phyloP scores from a whole-genome alignment of 2,113 vertebrate species.

The Oxyura jamaicensis region DNA sequence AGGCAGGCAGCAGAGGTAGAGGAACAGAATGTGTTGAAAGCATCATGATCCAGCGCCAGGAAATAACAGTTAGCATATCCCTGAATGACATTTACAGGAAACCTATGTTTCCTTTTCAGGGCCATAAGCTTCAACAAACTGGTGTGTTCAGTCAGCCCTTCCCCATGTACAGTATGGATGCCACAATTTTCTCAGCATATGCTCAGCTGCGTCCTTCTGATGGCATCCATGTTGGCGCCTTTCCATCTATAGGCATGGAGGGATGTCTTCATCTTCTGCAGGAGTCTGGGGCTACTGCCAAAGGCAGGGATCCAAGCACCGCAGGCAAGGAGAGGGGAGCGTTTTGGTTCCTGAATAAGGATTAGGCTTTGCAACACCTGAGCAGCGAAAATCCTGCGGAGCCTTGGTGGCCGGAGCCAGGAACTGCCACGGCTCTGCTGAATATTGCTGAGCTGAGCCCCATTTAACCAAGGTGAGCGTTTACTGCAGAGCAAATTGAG shows the following conservation, averaged over 20 bases:
- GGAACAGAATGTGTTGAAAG: conserved; percentile 63
- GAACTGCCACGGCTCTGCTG: conserved; percentile 43
- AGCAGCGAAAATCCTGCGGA: conserved; percentile 75
- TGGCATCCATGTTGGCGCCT: conserved; percentile 69
- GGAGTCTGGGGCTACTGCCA: conserved; percentile 78
- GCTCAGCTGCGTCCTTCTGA: conserved; percentile 73
- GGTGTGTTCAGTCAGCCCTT: conserved; percentile 62
- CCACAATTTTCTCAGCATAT: conserved; percentile 78
- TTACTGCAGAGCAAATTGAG: conserved; percentile 51
- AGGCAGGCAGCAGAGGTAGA: conserved; percentile 65
- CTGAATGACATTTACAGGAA: conserved; percentile 72
- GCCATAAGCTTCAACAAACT: conserved; percentile 64
- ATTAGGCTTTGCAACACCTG: conserved; percentile 75
- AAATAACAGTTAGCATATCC: conserved; percentile 69
- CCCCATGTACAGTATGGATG: conserved; percentile 65
- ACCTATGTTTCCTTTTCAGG: conserved; percentile 70
- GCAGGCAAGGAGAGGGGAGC: conserved; percentile 71
- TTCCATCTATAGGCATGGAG: conserved; percentile 75
- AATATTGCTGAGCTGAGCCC: conserved; percentile 51
- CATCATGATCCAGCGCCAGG: conserved; percentile 70
- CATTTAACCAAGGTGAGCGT: conserved; percentile 49
- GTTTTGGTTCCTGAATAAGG: conserved; percentile 75
- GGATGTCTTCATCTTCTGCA: conserved; percentile 78
- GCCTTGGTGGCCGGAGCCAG: conserved; percentile 49
- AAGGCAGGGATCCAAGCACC: conserved; percentile 78